These are phyloP conservation scores for Mesocentrotus franciscanus DNA, from an alignment of 53 echinoderm and acorn worm genomes.

Conservation along the genomic window DNA sequence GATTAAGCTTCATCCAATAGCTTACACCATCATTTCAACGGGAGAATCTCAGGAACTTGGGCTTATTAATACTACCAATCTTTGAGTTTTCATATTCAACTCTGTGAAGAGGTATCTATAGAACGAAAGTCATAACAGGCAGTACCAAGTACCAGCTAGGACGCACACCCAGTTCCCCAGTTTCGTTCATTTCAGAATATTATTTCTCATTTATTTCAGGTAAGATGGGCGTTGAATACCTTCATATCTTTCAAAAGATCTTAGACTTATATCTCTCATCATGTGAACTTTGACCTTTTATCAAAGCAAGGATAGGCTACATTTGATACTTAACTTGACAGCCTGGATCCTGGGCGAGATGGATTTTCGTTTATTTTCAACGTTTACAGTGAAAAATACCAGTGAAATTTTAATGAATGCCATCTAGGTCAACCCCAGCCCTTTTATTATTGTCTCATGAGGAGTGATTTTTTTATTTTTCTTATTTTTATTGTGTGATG, in stretches of 20 bases:
- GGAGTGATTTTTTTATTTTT: neutral
- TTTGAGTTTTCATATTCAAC: too few relatives aligned
- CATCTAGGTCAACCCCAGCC: neutral
- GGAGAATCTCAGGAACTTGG: too few relatives aligned
- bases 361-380: constrained; percentile 26
- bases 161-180: neutral
- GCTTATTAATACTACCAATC: too few relatives aligned
- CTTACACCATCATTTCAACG: neutral
- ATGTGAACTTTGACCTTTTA: neutral
- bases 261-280: constrained; percentile 28
- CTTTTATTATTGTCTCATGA: neutral
- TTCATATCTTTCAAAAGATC: constrained; percentile 1
- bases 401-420: constrained; percentile 28
- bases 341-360: neutral
- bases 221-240: neutral
- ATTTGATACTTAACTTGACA: constrained; percentile 36
- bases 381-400: neutral
- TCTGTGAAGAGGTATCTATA: neutral
- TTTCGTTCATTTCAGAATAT: neutral
- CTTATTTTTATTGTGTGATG: neutral
- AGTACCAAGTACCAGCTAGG: neutral
- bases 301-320: constrained; percentile 10
- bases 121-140: neutral
- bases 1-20: neutral
- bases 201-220: neutral